A percentile compares a stretch with the other conserved stretches of the same genome.
These are phyloP conservation scores for Phoxinus dragarum DNA, from an alignment of 2,797 vertebrate species.

Conservation along the genomic window DNA sequence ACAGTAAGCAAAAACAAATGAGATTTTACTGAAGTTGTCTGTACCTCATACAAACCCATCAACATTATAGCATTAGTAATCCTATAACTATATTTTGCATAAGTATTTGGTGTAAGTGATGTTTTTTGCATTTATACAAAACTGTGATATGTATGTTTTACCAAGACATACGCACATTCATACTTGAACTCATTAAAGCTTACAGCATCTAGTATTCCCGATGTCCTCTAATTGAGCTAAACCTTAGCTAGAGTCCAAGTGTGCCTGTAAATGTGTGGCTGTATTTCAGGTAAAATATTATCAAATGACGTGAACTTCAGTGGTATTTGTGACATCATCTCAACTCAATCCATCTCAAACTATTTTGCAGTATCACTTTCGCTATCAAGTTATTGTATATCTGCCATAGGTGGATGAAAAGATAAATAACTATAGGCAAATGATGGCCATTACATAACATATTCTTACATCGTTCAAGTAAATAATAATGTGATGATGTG, in stretches of 20 bases:
- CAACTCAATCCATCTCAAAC: background rate
- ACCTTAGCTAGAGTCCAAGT: too few species aligned
- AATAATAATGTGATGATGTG: slow-evolving; percentile 67
- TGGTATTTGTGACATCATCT: background rate
- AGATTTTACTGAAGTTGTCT: background rate
- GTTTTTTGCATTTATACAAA: background rate
- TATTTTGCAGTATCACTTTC: background rate
- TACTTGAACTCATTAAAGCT: background rate
- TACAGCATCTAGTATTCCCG: background rate
- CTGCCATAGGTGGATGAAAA: background rate
- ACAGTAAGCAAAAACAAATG: background rate
- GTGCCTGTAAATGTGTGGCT: background rate
- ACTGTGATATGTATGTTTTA: too few species aligned
- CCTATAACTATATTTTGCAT: background rate
- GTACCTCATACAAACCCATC: background rate
- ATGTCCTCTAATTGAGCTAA: background rate
- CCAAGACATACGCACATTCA: background rate
- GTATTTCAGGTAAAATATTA: background rate
- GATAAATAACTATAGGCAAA: background rate
- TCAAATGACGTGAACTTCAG: background rate
- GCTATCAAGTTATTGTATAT: background rate
- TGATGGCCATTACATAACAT: slow-evolving; percentile 40
- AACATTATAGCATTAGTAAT: background rate
- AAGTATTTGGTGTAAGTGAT: too few species aligned
- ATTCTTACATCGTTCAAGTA: slow-evolving; percentile 59